Percentiles rank a stretch among this genome's conserved stretches.
These are phyloP conservation scores for Terrapene triunguis DNA, from an alignment of 2,113 vertebrate genomes.

Conservation along the genomic window DNA sequence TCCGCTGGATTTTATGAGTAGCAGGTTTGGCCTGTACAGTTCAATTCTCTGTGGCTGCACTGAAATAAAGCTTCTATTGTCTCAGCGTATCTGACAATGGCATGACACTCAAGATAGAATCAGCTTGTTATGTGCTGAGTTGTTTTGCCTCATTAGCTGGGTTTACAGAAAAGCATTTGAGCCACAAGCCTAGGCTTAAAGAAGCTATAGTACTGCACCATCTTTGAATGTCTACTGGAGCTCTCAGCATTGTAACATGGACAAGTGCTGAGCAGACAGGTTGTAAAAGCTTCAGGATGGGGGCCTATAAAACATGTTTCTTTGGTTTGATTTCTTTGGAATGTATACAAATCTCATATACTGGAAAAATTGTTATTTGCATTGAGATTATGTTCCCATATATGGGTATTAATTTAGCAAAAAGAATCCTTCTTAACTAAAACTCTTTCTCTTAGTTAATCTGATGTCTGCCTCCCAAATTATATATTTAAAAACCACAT, in stretches of 20 bases:
- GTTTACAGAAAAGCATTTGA: neutral
- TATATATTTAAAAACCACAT: neutral
- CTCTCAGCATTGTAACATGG: neutral
- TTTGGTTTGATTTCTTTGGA: neutral
- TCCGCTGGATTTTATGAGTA: neutral
- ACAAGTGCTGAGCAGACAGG: neutral
- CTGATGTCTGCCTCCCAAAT: neutral
- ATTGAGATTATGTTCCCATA: neutral
- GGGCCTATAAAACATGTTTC: neutral
- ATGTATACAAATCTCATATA: neutral
- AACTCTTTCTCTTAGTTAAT: neutral
- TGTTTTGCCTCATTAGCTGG: neutral
- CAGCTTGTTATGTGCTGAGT: neutral
- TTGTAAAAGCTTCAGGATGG: neutral
- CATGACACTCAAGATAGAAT: neutral
- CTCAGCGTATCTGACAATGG: neutral
- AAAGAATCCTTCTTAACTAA: neutral
- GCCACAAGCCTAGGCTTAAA: neutral
- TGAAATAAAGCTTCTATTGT: neutral
- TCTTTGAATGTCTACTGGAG: neutral
- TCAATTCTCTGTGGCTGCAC: neutral
- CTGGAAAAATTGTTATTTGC: neutral
- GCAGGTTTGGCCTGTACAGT: neutral
- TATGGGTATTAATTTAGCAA: neutral
- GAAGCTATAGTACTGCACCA: neutral